phyloP scores from a whole-genome alignment of 2,797 vertebrate species.

The Phylloscopus collybita region DNA sequence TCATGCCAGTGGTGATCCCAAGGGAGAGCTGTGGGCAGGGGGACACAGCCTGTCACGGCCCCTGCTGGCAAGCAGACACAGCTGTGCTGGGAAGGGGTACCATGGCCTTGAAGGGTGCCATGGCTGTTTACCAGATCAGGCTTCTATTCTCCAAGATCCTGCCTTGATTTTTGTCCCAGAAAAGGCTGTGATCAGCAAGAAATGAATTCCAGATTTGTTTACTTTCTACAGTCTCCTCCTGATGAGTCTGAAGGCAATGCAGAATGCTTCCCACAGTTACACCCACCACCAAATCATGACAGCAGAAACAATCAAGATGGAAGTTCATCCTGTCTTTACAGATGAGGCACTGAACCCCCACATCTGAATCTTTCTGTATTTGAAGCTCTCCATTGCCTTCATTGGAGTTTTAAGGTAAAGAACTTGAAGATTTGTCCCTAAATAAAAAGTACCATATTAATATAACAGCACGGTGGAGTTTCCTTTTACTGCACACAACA shows the following conservation, averaged over 20 bases:
- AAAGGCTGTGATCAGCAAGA: background rate
- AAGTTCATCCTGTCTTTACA: background rate
- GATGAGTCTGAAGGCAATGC: background rate
- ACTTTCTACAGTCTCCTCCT: background rate
- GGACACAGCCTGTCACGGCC: background rate
- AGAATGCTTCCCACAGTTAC: background rate
- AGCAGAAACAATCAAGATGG: background rate
- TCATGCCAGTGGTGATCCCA: background rate
- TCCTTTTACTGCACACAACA: conserved; percentile 19
- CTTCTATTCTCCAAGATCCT: background rate
- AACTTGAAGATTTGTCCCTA: conserved; percentile 10
- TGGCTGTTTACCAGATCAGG: background rate
- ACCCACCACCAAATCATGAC: background rate
- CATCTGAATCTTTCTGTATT: background rate
- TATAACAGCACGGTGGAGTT: background rate
- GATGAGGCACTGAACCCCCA: background rate
- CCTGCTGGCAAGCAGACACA: rapidly evolving
- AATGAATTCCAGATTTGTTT: background rate
- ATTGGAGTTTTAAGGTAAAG: background rate
- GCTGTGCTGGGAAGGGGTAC: background rate
- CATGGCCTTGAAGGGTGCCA: rapidly evolving
- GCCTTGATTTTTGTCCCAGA: background rate
- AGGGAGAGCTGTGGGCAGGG: background rate
- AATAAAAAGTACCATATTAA: conserved; percentile 42
- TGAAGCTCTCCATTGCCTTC: background rate